Evolutionary conservation across 2,888 invertebrate species (phyloP).

Genomic region (Parnassius mnemosyne): DNA sequence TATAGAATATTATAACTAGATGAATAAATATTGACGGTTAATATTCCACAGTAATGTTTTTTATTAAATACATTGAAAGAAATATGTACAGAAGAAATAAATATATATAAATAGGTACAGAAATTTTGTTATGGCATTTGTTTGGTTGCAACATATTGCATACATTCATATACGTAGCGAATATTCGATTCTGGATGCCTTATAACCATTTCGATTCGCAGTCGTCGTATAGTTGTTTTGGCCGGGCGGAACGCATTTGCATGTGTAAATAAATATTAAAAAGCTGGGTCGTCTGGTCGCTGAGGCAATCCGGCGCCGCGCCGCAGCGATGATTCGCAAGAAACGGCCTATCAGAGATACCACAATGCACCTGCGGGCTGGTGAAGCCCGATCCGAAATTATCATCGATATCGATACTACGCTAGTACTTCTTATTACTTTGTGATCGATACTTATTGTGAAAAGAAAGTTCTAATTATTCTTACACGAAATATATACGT

Average conservation of each 20-base stretch:
- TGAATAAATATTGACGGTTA: no score
- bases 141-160: slow-evolving; percentile 6
- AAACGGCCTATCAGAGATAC: slow-evolving; percentile 43
- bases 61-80: no score
- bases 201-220: slow-evolving; percentile 29
- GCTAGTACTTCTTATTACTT: no score
- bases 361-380: slow-evolving; percentile 49
- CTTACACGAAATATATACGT: no score
- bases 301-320: slow-evolving; percentile 33
- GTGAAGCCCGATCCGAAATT: slow-evolving; percentile 34
- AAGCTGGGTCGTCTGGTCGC: slow-evolving; percentile 42
- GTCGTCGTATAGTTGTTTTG: slow-evolving; percentile 35
- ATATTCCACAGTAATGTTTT: no score
- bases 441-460: no score
- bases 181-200: slow-evolving; percentile 15
- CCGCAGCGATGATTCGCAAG: slow-evolving; percentile 43
- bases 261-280: slow-evolving; percentile 71
- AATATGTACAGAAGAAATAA: no score
- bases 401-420: slow-evolving; percentile 43
- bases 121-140: slow-evolving; percentile 8
- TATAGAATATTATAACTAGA: no score
- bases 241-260: slow-evolving; percentile 48
- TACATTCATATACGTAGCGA: slow-evolving; percentile 13
- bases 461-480: no score
- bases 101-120: background rate